Evolutionary conservation across 2,113 vertebrate genomes (phyloP).

Genomic region (Drymodes brunneopygia): DNA sequence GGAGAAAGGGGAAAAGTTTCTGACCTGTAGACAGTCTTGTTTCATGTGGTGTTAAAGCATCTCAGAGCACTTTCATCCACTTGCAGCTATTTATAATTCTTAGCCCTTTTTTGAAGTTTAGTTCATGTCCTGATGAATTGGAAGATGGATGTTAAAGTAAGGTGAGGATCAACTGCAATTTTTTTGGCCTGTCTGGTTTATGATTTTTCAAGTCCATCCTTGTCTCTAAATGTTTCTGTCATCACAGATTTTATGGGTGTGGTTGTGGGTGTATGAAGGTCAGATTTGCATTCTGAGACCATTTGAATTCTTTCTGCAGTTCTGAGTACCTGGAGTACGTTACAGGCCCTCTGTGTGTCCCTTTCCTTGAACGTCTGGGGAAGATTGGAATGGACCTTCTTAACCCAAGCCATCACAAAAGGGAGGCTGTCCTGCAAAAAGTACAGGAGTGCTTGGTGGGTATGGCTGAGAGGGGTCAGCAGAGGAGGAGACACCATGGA

Average conservation of each 20-base stretch:
- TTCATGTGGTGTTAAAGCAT: neutral
- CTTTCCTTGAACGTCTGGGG: slow-evolving; percentile 72
- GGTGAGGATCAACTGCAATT: neutral
- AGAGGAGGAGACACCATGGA: neutral
- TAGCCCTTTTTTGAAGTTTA: neutral
- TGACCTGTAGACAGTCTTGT: neutral
- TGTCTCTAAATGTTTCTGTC: neutral
- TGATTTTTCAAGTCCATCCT: neutral
- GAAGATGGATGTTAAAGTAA: neutral
- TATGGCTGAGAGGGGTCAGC: neutral
- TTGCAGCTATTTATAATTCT: neutral
- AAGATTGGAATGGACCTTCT: slow-evolving; percentile 57
- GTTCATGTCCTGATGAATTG: neutral
- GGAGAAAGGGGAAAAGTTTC: neutral
- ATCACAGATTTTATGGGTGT: neutral
- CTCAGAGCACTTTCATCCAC: neutral
- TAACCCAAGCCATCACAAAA: slow-evolving; percentile 67
- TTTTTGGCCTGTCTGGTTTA: neutral
- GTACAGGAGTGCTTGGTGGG: slow-evolving; percentile 78
- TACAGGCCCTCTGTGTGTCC: slow-evolving; percentile 59
- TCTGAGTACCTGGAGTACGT: slow-evolving; percentile 62
- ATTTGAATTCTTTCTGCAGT: slow-evolving; percentile 41
- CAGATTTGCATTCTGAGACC: neutral
- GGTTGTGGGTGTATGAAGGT: neutral
- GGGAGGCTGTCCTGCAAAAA: slow-evolving; percentile 65